These are phyloP conservation scores for Nothura maculosa DNA, from an alignment of 2,797 vertebrate genomes.

Conservation along the genomic window DNA sequence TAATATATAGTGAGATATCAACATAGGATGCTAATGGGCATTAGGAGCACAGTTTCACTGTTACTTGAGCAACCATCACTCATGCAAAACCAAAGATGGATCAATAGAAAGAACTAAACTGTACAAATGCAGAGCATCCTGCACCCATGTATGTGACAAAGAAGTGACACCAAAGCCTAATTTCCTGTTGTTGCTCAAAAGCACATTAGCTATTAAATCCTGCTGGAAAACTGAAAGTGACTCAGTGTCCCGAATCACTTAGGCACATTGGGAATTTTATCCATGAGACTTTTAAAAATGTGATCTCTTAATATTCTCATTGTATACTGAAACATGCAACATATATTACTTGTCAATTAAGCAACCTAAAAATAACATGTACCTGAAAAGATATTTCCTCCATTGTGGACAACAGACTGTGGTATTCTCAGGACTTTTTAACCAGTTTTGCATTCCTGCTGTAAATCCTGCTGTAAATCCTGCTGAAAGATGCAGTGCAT, in stretches of 20 bases:
- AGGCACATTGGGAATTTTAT: background rate
- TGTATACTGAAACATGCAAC: background rate
- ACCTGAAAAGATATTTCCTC: background rate
- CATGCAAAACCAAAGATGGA: background rate
- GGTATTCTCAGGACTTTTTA: background rate
- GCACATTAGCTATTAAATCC: background rate
- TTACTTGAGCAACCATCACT: background rate
- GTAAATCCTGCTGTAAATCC: too few relatives aligned
- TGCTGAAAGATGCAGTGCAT: too few relatives aligned
- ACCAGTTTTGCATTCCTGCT: background rate
- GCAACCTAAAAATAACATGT: background rate
- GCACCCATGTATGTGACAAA: background rate
- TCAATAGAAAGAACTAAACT: background rate
- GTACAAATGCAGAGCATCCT: background rate
- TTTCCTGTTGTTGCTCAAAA: background rate
- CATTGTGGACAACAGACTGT: background rate
- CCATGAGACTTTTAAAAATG: background rate
- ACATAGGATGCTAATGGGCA: background rate
- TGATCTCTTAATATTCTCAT: background rate
- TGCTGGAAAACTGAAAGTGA: background rate
- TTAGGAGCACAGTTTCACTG: too few relatives aligned
- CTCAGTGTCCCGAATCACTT: background rate
- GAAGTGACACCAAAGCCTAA: background rate
- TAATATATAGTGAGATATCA: background rate
- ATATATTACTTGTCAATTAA: background rate